Evolutionary conservation across 2,113 vertebrate genomes (phyloP), one percentile per base, ranked within the genome.

Genomic region (Mesocricetus auratus): DNA sequence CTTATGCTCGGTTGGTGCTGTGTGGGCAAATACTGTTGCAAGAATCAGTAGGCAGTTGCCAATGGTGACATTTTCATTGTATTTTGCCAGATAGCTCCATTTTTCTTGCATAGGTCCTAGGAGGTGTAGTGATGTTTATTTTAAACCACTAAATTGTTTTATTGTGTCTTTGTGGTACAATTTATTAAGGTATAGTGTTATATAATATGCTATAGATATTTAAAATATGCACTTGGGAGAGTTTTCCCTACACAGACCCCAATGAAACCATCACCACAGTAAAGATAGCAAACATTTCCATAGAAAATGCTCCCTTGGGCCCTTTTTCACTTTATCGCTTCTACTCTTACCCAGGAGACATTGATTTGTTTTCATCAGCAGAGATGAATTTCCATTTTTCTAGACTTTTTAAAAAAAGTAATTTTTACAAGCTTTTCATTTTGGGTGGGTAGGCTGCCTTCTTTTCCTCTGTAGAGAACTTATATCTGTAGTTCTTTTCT

Each of bases 151-250:
- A 60, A 90, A 68, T 79, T 58, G 17, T 89, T 81, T 91, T 60
- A 50, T 50, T 95, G 36, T 29, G 60, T 86, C 81, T 33, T 90
- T 85, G 19, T 71, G n/a, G 8, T 31, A 31, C 13, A 93, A 95
- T 45, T 90, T 83, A 89, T 69, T 89, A 93, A 45, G 3, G n/a
- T 69, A 47, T 36, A 81, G 74, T 77, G 39, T 75, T 36, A 50
- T 33, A 60, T 60, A 93, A 83, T 39, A 88, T 79, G 19, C 21
- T 81, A 0, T 3, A 91, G 21, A 50, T 73, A 92, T 22, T 73
- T 89, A 95, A 94, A 69, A 39, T 75, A 29, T 45, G 47, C 17
- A 45, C 47, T 86, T 82, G 56, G 42, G 85, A 81, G 75, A 50
- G 17, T 78, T 90, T 94, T 8, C 68, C n/a, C 29, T 39, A 75